Conservation (phyloP, 2,888 invertebrate genomes). For the Oeneis ivallda region DNA sequence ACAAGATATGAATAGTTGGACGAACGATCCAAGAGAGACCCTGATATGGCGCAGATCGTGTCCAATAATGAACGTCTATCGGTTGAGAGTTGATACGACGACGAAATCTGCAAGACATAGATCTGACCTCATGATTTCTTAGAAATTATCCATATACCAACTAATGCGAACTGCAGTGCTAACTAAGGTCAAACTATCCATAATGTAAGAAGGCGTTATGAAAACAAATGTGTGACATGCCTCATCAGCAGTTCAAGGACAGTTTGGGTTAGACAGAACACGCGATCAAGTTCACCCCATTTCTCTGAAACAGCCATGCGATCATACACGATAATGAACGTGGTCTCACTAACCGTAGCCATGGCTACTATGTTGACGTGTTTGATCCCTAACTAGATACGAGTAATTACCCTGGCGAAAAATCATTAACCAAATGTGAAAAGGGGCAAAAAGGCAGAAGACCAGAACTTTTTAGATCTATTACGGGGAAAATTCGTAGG, state of each 20-base stretch:
- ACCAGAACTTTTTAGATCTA: no score
- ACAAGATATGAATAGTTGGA: no score
- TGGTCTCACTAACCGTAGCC: constrained; percentile 35
- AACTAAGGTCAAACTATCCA: background rate
- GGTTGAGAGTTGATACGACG: no score
- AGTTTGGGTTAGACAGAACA: constrained; percentile 31
- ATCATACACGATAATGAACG: constrained; percentile 41
- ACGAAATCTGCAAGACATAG: no score
- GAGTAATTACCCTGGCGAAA: background rate
- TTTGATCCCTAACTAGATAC: background rate
- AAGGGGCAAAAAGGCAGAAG: background rate
- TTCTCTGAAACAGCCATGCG: constrained; percentile 39
- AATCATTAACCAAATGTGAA: background rate
- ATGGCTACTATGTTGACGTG: constrained; percentile 38
- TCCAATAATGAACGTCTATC: no score
- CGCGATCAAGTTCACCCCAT: constrained; percentile 38
- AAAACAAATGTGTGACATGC: constrained; percentile 19
- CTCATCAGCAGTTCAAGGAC: constrained; percentile 41
- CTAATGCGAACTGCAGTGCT: background rate
- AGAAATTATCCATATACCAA: background rate
- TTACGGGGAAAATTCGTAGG: no score
- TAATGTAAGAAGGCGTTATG: constrained; percentile 4
- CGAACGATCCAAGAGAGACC: no score
- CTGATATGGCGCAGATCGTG: no score
- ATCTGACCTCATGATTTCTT: no score